Base-by-base conservation (phyloP, 2,888 invertebrate species). In the Carabus problematicus region DNA sequence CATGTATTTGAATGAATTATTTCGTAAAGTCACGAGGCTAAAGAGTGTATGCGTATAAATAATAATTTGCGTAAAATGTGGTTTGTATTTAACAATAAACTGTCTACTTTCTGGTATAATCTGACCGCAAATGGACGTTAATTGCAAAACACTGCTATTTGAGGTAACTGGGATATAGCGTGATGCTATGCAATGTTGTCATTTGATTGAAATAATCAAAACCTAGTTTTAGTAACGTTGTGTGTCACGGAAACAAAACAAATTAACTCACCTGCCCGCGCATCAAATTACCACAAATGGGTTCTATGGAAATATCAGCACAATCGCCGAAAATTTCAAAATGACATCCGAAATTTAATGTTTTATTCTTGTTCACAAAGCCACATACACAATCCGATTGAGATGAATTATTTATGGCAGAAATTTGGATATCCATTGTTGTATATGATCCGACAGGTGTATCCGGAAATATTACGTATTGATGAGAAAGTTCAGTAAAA, bases 391-490 rank as follows among this genome's bases (percentile, higher is more conserved):
- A 74, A 0, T 19, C 67, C 7, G 64, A 61, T 8, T 47, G 16
- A 14, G 67, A 52, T 6, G 68, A 41, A 8, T 60, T 16, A 29
- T 72, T 72, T 1, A 70, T 54, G 3, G 73, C 61, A 18, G 70
- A 63, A 42, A 76, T 64, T 11, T 73, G 70, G 8, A 76, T 70
- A 1, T 42, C 63, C 73, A 75, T 73, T 3, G 71, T 64, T 2
- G 76, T 75, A 56, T 73, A 75, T 0, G 78, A 78, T 0, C 76
- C 77, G 49, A 77, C 75, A 4, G 78, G 77, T 6, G 78, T 78
- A 40, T 74, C 73, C 0, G 76, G 77, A 56, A 77, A 75, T 40
- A 71, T 70, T 0, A 76, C 64, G n/a, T 70, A 70, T 64, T 75
- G 74, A 40, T 75, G 72, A 0, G 75, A 75, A 8, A 76, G 64